Evolutionary conservation across 2,113 vertebrate genomes (phyloP).

Genomic region (Sorex fumeus): DNA sequence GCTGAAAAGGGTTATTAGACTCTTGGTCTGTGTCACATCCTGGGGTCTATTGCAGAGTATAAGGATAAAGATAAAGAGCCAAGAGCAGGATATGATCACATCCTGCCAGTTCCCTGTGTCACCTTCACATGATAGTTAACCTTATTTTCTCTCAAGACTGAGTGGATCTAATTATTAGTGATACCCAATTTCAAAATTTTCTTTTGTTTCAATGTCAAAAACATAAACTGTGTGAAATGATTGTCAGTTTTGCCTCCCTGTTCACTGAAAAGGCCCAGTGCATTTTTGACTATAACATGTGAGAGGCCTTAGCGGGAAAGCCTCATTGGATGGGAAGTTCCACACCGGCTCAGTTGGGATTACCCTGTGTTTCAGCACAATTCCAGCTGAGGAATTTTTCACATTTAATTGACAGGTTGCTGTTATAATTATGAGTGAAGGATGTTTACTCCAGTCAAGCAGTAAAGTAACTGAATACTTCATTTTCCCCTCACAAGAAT

Average conservation of each 20-base stretch:
- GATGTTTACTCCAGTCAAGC: conserved; percentile 74
- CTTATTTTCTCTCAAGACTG: conserved; percentile 13
- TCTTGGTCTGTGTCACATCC: too few relatives aligned
- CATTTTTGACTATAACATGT: conserved; percentile 74
- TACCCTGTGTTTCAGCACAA: conserved; percentile 69
- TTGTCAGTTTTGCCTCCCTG: conserved; percentile 81
- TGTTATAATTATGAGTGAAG: conserved; percentile 78
- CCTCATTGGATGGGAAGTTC: conserved; percentile 79
- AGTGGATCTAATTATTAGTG: neutral
- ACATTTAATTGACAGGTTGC: conserved; percentile 83
- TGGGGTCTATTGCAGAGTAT: too few relatives aligned
- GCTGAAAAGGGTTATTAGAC: too few relatives aligned
- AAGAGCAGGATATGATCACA: too few relatives aligned
- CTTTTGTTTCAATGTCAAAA: conserved; percentile 15
- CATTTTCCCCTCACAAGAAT: conserved; percentile 25
- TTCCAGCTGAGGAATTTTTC: conserved; percentile 81
- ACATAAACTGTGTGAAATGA: conserved; percentile 60
- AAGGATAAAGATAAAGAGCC: too few relatives aligned
- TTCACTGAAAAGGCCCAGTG: conserved; percentile 79
- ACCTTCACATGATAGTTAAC: neutral
- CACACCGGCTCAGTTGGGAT: conserved; percentile 73
- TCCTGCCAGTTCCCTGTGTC: too few relatives aligned
- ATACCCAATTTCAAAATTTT: conserved; percentile 27
- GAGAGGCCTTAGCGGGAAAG: conserved; percentile 74
- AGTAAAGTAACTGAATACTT: conserved; percentile 78